Conservation (phyloP, 2,888 invertebrate genomes). For the Operophtera brumata region DNA sequence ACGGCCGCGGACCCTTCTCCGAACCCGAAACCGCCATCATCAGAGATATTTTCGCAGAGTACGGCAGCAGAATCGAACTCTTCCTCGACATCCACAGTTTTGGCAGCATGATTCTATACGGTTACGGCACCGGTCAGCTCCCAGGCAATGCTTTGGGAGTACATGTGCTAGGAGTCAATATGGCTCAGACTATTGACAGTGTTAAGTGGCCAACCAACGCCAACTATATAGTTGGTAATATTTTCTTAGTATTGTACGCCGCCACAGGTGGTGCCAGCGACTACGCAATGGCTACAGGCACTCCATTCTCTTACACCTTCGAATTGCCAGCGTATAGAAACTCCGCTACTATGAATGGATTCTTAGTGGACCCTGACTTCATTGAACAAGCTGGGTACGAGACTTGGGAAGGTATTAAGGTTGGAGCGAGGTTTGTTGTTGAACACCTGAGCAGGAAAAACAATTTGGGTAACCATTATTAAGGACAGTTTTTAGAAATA, state of each 20-base stretch:
- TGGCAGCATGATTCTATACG: slow-evolving; percentile 79
- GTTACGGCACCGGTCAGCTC: slow-evolving; percentile 52
- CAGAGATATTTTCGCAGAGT: slow-evolving; percentile 74
- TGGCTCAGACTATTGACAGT: slow-evolving; percentile 61
- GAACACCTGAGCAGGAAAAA: slow-evolving; percentile 15
- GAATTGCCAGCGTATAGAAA: slow-evolving; percentile 77
- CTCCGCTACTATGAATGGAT: slow-evolving; percentile 64
- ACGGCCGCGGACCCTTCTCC: slow-evolving; percentile 82
- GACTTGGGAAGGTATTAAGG: slow-evolving; percentile 81
- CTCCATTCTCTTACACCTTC: slow-evolving; percentile 80
- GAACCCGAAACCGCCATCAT: slow-evolving; percentile 82
- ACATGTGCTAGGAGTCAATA: slow-evolving; percentile 52
- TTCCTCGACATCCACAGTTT: slow-evolving; percentile 88
- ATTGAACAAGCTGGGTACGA: slow-evolving; percentile 80
- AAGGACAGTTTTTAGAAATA: background rate
- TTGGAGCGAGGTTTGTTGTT: slow-evolving; percentile 61
- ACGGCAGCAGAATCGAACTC: slow-evolving; percentile 75
- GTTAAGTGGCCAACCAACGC: slow-evolving; percentile 59
- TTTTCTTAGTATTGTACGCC: slow-evolving; percentile 72
- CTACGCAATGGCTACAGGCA: slow-evolving; percentile 75
- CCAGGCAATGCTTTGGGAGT: slow-evolving; percentile 69
- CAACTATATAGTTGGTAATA: slow-evolving; percentile 74
- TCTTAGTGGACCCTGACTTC: slow-evolving; percentile 75
- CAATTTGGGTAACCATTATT: background rate
- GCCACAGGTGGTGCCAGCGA: slow-evolving; percentile 84